These are phyloP conservation scores for Salpingus planirostris DNA, from an alignment of 2,888 invertebrate genomes.

Conservation along the genomic window DNA sequence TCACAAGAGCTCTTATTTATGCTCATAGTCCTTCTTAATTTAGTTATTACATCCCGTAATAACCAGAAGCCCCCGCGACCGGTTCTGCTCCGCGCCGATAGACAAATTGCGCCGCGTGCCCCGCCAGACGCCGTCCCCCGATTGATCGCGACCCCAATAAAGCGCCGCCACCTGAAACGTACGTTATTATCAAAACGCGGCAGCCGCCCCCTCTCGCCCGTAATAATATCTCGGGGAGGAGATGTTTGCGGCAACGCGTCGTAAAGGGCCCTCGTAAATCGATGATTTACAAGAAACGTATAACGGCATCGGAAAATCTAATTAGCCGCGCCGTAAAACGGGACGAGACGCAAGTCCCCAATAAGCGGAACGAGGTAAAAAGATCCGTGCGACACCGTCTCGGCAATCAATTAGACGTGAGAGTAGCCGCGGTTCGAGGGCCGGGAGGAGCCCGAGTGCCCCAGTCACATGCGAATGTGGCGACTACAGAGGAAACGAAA, in stretches of 20 bases:
- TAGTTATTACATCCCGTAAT: constrained; percentile 25
- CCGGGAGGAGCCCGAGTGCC: too few relatives aligned
- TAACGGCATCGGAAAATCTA: constrained; percentile 6
- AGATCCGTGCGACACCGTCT: neutral
- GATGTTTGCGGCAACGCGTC: too few relatives aligned
- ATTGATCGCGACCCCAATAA: too few relatives aligned
- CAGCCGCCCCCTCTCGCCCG: too few relatives aligned
- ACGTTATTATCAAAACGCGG: too few relatives aligned
- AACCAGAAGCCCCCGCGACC: constrained; percentile 21
- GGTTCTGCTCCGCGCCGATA: constrained; percentile 8
- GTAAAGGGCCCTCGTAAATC: too few relatives aligned
- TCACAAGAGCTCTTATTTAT: constrained; percentile 25
- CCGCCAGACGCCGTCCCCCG: neutral
- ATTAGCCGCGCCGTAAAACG: constrained; percentile 6
- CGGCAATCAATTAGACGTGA: constrained; percentile 6
- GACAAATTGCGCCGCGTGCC: constrained; percentile 5
- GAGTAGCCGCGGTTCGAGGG: constrained; percentile 1
- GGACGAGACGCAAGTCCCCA: neutral
- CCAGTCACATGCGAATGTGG: too few relatives aligned
- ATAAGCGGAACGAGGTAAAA: constrained; percentile 4
- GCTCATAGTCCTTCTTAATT: constrained; percentile 25
- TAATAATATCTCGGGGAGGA: too few relatives aligned
- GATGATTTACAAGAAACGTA: constrained; percentile 7
- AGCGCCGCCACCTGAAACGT: too few relatives aligned
- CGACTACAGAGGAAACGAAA: too few relatives aligned